Evolutionary conservation across 2,888 invertebrate genomes (phyloP).

Genomic region (Tenthredo livida): DNA sequence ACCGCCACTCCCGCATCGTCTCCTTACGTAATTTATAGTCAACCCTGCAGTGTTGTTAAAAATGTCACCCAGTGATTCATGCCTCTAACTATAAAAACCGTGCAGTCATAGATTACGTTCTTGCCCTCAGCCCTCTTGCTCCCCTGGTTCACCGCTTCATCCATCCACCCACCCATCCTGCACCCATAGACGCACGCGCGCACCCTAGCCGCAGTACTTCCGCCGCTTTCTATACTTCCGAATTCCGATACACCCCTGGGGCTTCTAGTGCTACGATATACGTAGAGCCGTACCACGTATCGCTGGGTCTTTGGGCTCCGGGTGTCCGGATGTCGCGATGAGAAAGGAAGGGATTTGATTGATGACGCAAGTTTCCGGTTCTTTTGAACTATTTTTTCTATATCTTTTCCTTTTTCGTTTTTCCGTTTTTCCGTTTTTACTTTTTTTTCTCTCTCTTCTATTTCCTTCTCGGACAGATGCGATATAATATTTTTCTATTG

Average conservation of each 20-base stretch:
- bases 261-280: not conserved
- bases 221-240: slow-evolving; percentile 46
- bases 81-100: slow-evolving; percentile 62
- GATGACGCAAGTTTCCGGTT: slow-evolving; percentile 47
- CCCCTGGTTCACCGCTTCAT: slow-evolving; percentile 57
- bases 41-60: slow-evolving; percentile 64
- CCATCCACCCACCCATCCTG: not conserved
- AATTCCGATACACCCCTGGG: slow-evolving; percentile 40
- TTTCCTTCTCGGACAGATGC: not conserved
- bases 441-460: not conserved
- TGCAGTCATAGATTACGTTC: slow-evolving; percentile 64
- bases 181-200: slow-evolving; percentile 37
- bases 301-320: slow-evolving; percentile 24
- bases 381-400: slow-evolving; percentile 15
- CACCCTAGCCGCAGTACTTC: slow-evolving; percentile 39
- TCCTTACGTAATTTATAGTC: slow-evolving; percentile 64
- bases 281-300: slow-evolving; percentile 15
- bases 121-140: slow-evolving; percentile 56
- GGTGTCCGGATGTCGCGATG: slow-evolving; percentile 43
- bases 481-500: not conserved
- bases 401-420: not conserved
- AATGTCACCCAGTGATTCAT: slow-evolving; percentile 66
- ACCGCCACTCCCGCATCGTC: slow-evolving; percentile 1
- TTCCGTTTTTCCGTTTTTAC: not conserved
- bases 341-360: slow-evolving; percentile 37